Percentiles rank a stretch among this genome's conserved stretches.
phyloP scores from a whole-genome alignment of 2,888 invertebrate genomes.

The Trilocha varians region DNA sequence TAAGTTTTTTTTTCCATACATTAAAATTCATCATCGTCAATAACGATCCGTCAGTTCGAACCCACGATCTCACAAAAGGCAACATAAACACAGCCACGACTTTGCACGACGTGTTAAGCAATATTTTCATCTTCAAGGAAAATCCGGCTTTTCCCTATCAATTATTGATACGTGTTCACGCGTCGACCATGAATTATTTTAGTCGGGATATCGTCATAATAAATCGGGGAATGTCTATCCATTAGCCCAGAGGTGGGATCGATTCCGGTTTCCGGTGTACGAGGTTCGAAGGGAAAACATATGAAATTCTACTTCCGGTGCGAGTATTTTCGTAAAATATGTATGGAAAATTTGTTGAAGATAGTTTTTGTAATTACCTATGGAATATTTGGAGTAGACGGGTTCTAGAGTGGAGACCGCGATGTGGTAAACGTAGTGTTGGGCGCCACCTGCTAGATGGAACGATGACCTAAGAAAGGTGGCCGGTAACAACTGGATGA shows the following conservation, averaged over 20 bases:
- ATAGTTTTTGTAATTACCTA: too few species aligned
- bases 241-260: constrained; percentile 29
- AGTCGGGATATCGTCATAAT: not conserved
- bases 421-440: too few species aligned
- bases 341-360: too few species aligned
- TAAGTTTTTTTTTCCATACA: too few species aligned
- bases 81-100: not conserved
- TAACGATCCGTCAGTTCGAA: too few species aligned
- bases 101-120: not conserved
- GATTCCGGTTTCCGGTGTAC: constrained; percentile 34
- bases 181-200: not conserved
- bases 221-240: constrained; percentile 31
- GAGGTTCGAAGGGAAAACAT: not conserved
- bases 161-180: not conserved
- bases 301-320: not conserved
- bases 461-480: too few species aligned
- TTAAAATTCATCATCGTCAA: too few species aligned
- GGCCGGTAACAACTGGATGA: too few species aligned
- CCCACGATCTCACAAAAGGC: not conserved
- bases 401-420: too few species aligned
- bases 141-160: not conserved
- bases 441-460: too few species aligned
- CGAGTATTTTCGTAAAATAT: not conserved
- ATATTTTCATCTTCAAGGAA: too few species aligned
- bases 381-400: too few species aligned